phyloP scores from a whole-genome alignment of 2,113 vertebrate species.

The Melanerpes formicivorus region DNA sequence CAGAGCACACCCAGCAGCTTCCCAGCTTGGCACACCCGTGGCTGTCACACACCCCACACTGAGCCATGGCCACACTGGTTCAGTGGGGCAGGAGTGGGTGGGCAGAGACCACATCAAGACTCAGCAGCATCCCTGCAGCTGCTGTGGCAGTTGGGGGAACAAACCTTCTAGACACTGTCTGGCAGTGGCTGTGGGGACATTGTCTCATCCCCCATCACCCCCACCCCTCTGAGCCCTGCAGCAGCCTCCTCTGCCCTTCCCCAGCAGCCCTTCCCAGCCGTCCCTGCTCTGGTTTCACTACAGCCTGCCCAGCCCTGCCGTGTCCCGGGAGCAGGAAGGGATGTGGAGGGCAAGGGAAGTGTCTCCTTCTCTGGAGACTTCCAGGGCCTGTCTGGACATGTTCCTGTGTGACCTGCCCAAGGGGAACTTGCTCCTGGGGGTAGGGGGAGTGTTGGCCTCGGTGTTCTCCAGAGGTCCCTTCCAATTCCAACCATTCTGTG shows the following conservation, averaged over 20 bases:
- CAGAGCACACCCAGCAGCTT: background rate
- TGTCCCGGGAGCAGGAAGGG: background rate
- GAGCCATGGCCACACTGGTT: background rate
- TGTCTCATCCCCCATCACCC: background rate
- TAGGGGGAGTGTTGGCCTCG: too few species aligned
- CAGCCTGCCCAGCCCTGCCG: rapidly evolving
- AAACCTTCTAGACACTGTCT: constrained; percentile 52
- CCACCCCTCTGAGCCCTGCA: background rate
- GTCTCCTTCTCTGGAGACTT: too few species aligned
- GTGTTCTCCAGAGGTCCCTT: too few species aligned
- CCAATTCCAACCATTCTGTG: too few species aligned
- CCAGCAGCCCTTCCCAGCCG: background rate
- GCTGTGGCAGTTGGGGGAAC: constrained; percentile 33
- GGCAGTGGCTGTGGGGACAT: background rate
- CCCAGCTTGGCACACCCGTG: rapidly evolving
- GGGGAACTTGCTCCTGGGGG: too few species aligned
- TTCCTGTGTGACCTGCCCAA: too few species aligned
- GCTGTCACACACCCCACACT: rapidly evolving
- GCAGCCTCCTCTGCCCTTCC: background rate
- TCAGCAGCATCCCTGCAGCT: constrained; percentile 10
- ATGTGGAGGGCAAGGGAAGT: background rate
- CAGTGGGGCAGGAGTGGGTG: background rate
- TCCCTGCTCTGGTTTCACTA: background rate
- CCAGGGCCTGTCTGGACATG: too few species aligned
- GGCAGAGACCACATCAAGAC: background rate